phyloP scores from a whole-genome alignment of 2,113 vertebrate species.

The Nanorana parkeri region DNA sequence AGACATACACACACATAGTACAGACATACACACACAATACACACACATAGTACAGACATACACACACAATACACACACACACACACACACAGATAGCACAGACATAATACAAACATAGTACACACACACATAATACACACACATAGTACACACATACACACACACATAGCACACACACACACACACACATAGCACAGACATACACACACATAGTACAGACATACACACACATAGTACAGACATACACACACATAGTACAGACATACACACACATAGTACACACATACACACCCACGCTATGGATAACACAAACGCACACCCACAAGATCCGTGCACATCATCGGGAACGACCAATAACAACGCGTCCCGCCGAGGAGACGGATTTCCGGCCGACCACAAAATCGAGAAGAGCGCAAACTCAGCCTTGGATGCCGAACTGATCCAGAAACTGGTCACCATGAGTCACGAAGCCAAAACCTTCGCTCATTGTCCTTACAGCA shows the following conservation, averaged over 20 bases:
- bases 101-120: background rate
- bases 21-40: background rate
- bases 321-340: background rate
- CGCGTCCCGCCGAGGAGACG: background rate
- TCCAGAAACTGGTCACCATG: conserved; percentile 75
- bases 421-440: conserved; percentile 46
- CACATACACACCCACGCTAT: background rate
- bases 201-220: too few species aligned
- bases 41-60: too few species aligned
- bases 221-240: too few species aligned
- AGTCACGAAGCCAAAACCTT: conserved; percentile 79
- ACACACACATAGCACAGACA: too few species aligned
- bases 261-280: background rate
- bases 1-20: background rate
- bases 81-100: background rate
- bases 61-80: background rate
- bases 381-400: background rate
- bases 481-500: conserved; percentile 91
- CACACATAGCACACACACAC: background rate
- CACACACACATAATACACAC: background rate
- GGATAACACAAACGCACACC: too few species aligned
- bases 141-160: background rate
- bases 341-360: too few species aligned
- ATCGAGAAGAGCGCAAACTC: background rate
- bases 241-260: background rate